Evolutionary conservation across 2,113 vertebrate genomes (phyloP).

Genomic region (Mesembrinibis cayennensis): DNA sequence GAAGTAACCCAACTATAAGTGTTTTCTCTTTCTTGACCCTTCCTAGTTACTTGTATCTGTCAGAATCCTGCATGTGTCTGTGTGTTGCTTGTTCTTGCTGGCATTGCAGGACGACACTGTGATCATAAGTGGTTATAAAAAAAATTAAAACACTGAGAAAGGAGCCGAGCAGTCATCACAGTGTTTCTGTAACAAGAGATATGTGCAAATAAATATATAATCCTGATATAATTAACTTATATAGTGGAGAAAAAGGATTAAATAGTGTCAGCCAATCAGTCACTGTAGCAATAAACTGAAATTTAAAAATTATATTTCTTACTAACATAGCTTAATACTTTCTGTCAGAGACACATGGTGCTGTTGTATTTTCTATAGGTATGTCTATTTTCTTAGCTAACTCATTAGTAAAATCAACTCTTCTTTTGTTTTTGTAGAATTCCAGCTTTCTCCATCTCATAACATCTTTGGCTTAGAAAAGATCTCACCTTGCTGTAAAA

Average conservation of each 20-base stretch:
- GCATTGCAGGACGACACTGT: background rate
- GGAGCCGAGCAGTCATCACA: background rate
- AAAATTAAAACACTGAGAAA: background rate
- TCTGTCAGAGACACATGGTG: background rate
- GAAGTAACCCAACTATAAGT: background rate
- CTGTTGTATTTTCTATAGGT: background rate
- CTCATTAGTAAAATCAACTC: background rate
- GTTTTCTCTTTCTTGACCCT: background rate
- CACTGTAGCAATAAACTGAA: background rate
- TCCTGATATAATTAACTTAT: constrained; percentile 28
- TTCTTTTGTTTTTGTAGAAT: background rate
- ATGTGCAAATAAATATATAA: background rate
- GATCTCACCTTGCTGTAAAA: background rate
- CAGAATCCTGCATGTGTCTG: background rate
- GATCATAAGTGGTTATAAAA: background rate
- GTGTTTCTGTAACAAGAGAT: background rate
- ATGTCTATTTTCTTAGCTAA: background rate
- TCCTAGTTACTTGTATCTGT: background rate
- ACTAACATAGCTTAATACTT: background rate
- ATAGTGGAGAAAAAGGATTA: background rate
- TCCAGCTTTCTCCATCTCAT: background rate
- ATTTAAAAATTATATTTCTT: background rate
- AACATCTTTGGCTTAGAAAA: background rate
- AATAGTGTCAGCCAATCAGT: background rate
- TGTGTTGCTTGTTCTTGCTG: background rate